Percentiles rank a stretch among this genome's conserved stretches.
Conservation (phyloP, 2,113 vertebrate species). For the Coturnix japonica region DNA sequence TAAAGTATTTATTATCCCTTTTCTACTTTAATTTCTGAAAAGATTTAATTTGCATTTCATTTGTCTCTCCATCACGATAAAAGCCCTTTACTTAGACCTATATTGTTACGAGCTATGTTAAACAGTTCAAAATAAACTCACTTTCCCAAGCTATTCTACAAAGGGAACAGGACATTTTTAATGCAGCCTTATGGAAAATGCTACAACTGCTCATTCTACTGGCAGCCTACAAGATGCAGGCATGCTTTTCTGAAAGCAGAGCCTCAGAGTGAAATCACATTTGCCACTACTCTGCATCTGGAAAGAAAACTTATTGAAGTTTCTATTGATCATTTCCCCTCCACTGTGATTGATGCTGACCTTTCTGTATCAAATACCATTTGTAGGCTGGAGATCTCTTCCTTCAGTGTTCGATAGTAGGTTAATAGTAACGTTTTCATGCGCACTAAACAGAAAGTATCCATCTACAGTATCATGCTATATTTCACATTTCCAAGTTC, state of each 20-base stretch:
- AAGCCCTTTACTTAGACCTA: neutral
- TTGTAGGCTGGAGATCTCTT: neutral
- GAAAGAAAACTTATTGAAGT: neutral
- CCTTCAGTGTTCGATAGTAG: neutral
- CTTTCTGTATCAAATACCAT: neutral
- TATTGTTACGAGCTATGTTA: neutral
- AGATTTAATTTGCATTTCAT: neutral
- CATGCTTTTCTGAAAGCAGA: neutral
- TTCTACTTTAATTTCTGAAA: neutral
- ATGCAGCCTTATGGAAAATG: neutral
- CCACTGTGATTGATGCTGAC: neutral
- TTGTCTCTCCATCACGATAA: neutral
- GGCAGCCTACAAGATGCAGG: neutral
- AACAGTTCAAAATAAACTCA: neutral
- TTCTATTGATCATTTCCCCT: neutral
- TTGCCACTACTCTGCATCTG: neutral
- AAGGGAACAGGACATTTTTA: neutral
- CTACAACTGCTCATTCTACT: neutral
- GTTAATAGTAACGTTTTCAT: neutral
- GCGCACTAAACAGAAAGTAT: neutral
- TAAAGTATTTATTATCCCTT: neutral
- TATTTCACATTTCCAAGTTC: neutral
- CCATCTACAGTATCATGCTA: neutral
- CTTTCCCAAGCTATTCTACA: neutral
- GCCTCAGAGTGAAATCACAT: neutral